Base-by-base conservation (phyloP, 2,888 invertebrate species). In the Diadegma fenestrale region DNA sequence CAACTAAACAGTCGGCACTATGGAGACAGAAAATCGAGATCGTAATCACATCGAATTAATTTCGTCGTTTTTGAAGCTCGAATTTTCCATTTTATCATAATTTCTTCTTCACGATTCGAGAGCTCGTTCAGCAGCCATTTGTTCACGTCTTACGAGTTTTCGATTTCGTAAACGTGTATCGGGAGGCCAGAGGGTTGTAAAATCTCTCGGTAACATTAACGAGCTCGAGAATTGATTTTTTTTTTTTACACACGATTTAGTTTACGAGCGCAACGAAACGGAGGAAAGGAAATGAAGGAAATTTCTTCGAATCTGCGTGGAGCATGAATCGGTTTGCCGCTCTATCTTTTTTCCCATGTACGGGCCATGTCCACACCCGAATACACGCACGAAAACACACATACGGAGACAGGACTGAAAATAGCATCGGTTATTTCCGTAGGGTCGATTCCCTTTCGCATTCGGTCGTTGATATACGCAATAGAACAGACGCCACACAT, bases 361-460 rank as follows among this genome's bases (percentile, higher is more conserved):
- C 54, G 37, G 26, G n/a, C 8, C 58, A 8, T 43, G 61, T 43
- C 43, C 58, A 61, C 19, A 61, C 51, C 26, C 61, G n/a, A n/a
- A 10, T 61, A 30, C 33, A 22, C 48, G 37, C 14, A 48, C 12
- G 19, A 30, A 22, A 19, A 19, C 54, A 22, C 64, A 51, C 22
- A 43, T 30, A 63, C 51, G 64, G 8, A 37, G 71, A 45, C 71
- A 48, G 17, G 41, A 77, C 80, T 80, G 26, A 72, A 77, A 80
- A 84, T 84, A 84, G 84, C 80, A 83, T 80, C 69, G 45, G 80
- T 64, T 80, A 84, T 84, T 84, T 84, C 84, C 80, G 80, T 84
- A 84, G 80, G 84, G 84, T 84, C 84, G 72, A 72, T 80, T 80
- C 80, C 84, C 84, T 84, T 77, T 84, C 80, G 61, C 58, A 54